Percentiles rank a stretch among this genome's conserved stretches.
Evolutionary conservation across 2,888 invertebrate species (phyloP).

Genomic region (Timema cristinae): DNA sequence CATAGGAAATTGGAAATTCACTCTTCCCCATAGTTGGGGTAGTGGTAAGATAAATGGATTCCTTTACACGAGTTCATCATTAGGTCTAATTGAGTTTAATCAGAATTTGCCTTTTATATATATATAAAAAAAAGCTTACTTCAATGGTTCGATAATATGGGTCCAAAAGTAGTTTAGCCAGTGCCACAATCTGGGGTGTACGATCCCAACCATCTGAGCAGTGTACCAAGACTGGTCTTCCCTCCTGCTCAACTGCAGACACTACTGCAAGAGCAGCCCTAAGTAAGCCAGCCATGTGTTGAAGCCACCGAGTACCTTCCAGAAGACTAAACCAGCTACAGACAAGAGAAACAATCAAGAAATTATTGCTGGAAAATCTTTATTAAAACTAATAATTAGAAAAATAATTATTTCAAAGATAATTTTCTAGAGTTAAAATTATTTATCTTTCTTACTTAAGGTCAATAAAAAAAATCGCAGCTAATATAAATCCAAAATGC

Average conservation of each 20-base stretch:
- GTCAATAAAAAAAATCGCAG: background rate
- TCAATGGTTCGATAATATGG: conserved; percentile 91
- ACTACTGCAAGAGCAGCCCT: conserved; percentile 77
- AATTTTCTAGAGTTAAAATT: no score
- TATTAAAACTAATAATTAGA: conserved; percentile 3
- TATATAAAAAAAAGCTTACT: conserved; percentile 51
- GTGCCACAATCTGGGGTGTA: conserved; percentile 93
- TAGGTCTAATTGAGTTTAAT: no score
- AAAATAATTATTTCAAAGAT: conserved; percentile 12
- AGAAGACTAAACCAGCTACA: conserved; percentile 82
- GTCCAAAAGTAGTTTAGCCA: conserved; percentile 89
- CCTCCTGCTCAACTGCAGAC: conserved; percentile 73
- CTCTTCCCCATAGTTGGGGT: no score
- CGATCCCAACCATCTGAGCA: conserved; percentile 99
- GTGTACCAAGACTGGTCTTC: conserved; percentile 90
- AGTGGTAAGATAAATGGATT: no score
- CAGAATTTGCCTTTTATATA: no score
- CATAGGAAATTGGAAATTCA: no score
- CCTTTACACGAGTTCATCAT: no score
- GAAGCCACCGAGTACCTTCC: conserved; percentile 89
- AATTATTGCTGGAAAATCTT: background rate
- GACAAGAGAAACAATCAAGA: background rate
- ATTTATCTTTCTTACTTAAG: background rate
- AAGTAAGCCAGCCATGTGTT: conserved; percentile 80
- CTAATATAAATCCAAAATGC: no score